Percentiles rank a stretch among this genome's conserved stretches.
phyloP scores from a whole-genome alignment of 2,113 vertebrate genomes.

The Osmerus eperlanus region DNA sequence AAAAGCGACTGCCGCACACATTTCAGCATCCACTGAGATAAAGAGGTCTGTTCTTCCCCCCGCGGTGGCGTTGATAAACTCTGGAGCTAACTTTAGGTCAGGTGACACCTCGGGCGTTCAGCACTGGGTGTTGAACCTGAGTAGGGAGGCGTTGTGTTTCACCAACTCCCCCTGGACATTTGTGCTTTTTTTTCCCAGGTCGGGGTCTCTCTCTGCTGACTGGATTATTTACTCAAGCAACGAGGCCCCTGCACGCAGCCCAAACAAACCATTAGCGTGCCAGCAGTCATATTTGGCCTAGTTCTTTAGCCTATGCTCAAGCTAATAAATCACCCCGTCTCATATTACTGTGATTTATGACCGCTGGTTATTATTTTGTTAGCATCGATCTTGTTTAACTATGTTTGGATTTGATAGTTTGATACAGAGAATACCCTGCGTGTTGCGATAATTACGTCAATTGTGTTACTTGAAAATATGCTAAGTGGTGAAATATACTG shows the following conservation, averaged over 20 bases:
- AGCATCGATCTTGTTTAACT: constrained; percentile 26
- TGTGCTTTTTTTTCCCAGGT: constrained; percentile 28
- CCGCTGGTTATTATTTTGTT: constrained; percentile 26
- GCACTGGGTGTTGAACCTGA: constrained; percentile 31
- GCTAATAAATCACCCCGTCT: constrained; percentile 40
- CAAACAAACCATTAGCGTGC: not conserved
- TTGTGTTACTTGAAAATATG: no score
- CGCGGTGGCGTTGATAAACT: constrained; percentile 12
- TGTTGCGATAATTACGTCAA: no score
- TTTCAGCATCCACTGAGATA: constrained; percentile 49
- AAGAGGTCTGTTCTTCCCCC: not conserved
- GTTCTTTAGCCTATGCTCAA: constrained; percentile 10
- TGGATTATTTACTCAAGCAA: constrained; percentile 8
- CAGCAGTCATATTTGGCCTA: not conserved
- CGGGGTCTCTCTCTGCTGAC: not conserved
- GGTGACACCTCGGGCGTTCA: constrained; percentile 39
- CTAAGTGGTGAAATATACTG: no score
- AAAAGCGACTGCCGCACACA: constrained; percentile 29
- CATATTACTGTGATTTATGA: constrained; percentile 10
- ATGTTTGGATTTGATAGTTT: constrained; percentile 15
- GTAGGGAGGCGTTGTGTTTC: not conserved
- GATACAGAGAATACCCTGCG: not conserved
- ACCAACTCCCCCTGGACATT: constrained; percentile 5
- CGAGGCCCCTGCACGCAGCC: not conserved
- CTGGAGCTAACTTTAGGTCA: constrained; percentile 20